Evolutionary conservation across 1,140 invertebrate genomes (phyloP).

Genomic region (Nomia melanderi): DNA sequence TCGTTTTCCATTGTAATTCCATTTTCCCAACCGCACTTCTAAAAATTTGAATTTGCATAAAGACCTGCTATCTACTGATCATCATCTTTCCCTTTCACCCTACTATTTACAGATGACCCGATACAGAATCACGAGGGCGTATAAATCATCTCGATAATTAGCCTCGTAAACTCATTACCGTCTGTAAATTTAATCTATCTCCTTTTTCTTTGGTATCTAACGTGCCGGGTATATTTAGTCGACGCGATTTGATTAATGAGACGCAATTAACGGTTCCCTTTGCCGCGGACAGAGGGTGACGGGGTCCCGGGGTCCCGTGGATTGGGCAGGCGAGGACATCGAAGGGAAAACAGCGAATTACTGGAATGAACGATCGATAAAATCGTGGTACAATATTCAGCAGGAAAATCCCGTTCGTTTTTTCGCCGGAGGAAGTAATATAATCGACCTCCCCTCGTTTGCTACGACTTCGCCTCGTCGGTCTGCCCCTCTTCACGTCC

Average conservation of each 20-base stretch:
- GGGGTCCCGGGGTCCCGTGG: no score
- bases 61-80: no score
- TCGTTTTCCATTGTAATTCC: no score
- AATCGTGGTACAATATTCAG: slow-evolving; percentile 28
- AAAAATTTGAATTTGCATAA: no score
- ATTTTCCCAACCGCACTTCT: no score
- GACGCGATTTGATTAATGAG: slow-evolving; percentile 43
- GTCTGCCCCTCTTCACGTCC: background rate
- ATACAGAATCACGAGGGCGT: background rate
- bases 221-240: slow-evolving; percentile 32
- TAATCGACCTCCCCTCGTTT: slow-evolving; percentile 9
- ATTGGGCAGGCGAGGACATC: no score
- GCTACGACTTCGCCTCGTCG: slow-evolving; percentile 9
- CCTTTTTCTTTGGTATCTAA: slow-evolving; percentile 29
- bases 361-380: slow-evolving; percentile 29
- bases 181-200: slow-evolving; percentile 35
- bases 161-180: slow-evolving; percentile 39
- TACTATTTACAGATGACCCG: no score
- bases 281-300: background rate
- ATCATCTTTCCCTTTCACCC: no score
- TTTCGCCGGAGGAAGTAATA: slow-evolving; percentile 10
- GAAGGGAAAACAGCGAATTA: slow-evolving; percentile 4
- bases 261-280: slow-evolving; percentile 36
- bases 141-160: slow-evolving; percentile 44
- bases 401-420: slow-evolving; percentile 1